Evolutionary conservation across 2,113 vertebrate species (phyloP), one percentile per base, ranked within the genome.

Genomic region (Gambusia holbrooki): DNA sequence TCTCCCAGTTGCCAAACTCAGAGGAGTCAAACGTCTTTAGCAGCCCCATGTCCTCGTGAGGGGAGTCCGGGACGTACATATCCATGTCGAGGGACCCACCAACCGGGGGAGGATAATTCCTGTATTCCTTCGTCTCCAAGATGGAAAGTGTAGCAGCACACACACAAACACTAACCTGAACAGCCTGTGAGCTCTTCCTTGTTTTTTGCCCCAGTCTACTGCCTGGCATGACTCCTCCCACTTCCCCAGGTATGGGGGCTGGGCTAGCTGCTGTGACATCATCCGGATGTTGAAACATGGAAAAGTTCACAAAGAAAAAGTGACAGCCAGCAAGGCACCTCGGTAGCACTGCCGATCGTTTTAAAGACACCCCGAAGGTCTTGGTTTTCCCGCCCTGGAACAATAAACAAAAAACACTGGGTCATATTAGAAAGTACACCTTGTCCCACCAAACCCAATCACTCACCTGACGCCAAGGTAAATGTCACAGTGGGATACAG

Each of bases 1-100:
- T 98, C 91, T 98, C 97, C 98, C 98, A 98, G 83, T 93, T 95
- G 65, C 91, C 90, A 91, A 99, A 98, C 92, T 98, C 96, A 66
- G 87, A 84, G 64, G 95, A 95, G 63, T 96, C 96, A 90, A 99
- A 99, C 37, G 96, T 97, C 84, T 94, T 96, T 48, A 99, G 91
- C 79, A 98, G 93, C 74, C 97, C 97, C 96, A 98, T 95, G 45
- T 93, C 92, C 94, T 96, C 96, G 45, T 94, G 92, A 75, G 95
- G 94, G 77, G 93, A 88, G 76, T 93, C 90, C 42, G 93, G 95
- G 87, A 91, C 93, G 37, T 96, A 96, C 97, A 98, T 98, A 71
- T 87, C 93, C 77, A 72, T 58, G 87, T 69, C 67, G 73, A 58
- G 80, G 87, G 68, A 84, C 74, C 74, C 81, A 62, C 77, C 83